Percentiles rank a stretch among this genome's conserved stretches.
phyloP scores from a whole-genome alignment of 2,888 invertebrate genomes.

The Leptinotarsa rubiginosa region DNA sequence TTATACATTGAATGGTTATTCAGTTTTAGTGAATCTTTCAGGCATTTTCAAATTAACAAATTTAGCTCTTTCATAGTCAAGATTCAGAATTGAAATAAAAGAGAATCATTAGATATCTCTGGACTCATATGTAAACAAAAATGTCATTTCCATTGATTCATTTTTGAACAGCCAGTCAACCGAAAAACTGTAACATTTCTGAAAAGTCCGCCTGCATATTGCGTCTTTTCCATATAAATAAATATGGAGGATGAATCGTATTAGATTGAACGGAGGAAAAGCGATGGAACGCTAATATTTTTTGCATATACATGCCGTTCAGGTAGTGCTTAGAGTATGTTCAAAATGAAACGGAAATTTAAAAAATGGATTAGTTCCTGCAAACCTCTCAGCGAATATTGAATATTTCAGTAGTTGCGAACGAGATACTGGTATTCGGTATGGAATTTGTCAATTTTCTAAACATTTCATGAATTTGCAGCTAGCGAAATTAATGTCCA shows the following conservation, averaged over 20 bases:
- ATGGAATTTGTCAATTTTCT: background rate
- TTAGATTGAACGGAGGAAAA: constrained; percentile 24
- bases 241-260: constrained; percentile 44
- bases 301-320: background rate
- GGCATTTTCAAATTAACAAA: no score
- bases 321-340: background rate
- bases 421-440: background rate
- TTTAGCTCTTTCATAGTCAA: no score
- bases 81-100: background rate
- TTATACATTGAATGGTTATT: no score
- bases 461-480: background rate
- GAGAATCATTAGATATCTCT: background rate
- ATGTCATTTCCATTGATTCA: background rate
- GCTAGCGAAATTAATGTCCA: no score
- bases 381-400: background rate
- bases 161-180: background rate
- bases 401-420: background rate
- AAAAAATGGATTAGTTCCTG: constrained; percentile 2
- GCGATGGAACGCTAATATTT: constrained; percentile 6
- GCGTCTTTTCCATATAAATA: constrained; percentile 49
- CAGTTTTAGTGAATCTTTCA: no score
- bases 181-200: constrained; percentile 36
- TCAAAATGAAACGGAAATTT: constrained; percentile 5
- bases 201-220: constrained; percentile 42
- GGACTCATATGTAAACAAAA: background rate